Evolutionary conservation across 2,888 invertebrate species (phyloP).

Genomic region (Slavum lentiscoides): DNA sequence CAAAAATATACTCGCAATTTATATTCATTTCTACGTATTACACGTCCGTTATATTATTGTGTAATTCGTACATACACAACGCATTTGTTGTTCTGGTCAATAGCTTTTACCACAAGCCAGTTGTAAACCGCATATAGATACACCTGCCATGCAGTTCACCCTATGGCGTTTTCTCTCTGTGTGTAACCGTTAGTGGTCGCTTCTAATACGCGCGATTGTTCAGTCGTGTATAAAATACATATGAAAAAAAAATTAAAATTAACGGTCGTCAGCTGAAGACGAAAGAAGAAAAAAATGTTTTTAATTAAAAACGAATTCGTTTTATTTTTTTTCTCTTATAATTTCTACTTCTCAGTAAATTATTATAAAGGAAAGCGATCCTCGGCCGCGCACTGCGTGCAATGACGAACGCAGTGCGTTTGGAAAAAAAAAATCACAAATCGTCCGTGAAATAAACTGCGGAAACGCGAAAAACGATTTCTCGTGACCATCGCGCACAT

Average conservation of each 20-base stretch:
- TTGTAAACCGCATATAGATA: conserved; percentile 31
- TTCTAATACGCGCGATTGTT: not conserved
- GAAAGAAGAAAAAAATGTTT: not conserved
- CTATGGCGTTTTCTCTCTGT: conserved; percentile 13
- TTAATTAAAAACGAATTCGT: conserved; percentile 28
- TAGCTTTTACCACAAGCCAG: conserved; percentile 22
- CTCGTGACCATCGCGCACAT: not conserved
- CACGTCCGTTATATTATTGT: conserved; percentile 21
- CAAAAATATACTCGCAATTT: not conserved
- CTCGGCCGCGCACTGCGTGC: too few species aligned
- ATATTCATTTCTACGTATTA: not conserved
- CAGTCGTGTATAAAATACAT: not conserved
- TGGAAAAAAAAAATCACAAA: not conserved
- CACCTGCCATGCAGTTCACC: conserved; percentile 32
- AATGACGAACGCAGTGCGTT: not conserved
- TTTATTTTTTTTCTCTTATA: not conserved
- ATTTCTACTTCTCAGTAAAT: not conserved
- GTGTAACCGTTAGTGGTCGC: conserved; percentile 25
- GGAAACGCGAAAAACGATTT: conserved; percentile 36
- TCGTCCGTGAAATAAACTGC: conserved; percentile 40
- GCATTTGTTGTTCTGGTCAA: conserved; percentile 30
- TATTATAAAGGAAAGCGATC: conserved; percentile 29
- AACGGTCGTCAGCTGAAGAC: conserved; percentile 14
- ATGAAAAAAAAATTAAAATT: not conserved
- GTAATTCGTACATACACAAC: not conserved